phyloP scores from a whole-genome alignment of 2,113 vertebrate species.

The Polypterus senegalus region DNA sequence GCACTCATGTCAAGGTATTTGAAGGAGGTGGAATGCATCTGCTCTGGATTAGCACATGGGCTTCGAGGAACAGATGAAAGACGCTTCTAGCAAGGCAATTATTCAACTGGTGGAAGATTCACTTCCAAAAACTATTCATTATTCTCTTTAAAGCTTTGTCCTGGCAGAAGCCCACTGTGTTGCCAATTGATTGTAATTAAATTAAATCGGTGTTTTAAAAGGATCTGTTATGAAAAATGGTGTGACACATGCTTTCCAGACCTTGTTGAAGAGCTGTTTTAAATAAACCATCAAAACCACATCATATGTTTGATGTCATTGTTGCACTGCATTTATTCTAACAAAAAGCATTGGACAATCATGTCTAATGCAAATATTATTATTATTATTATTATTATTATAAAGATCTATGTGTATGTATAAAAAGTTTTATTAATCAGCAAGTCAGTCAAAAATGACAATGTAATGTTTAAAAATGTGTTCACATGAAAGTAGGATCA shows the following conservation, averaged over 20 bases:
- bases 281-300: slow-evolving; percentile 25
- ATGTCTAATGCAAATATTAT: no score
- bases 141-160: slow-evolving; percentile 29
- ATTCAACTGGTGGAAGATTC: slow-evolving; percentile 26
- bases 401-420: no score
- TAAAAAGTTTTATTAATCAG: no score
- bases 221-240: slow-evolving; percentile 27
- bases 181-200: slow-evolving; percentile 40
- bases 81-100: slow-evolving; percentile 21
- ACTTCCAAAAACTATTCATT: slow-evolving; percentile 37
- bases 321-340: neutral
- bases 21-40: slow-evolving; percentile 35
- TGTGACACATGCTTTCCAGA: slow-evolving; percentile 30
- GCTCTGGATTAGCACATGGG: slow-evolving; percentile 35
- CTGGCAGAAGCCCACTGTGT: slow-evolving; percentile 28
- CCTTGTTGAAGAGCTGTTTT: slow-evolving; percentile 32
- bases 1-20: slow-evolving; percentile 33
- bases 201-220: slow-evolving; percentile 35
- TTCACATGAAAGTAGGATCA: no score
- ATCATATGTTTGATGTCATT: slow-evolving; percentile 30
- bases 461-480: no score
- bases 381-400: no score
- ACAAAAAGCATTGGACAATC: no score
- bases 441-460: no score
- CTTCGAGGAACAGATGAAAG: slow-evolving; percentile 40